Base-by-base conservation (phyloP, 1,140 invertebrate species). In the Elymnias hypermnestra region DNA sequence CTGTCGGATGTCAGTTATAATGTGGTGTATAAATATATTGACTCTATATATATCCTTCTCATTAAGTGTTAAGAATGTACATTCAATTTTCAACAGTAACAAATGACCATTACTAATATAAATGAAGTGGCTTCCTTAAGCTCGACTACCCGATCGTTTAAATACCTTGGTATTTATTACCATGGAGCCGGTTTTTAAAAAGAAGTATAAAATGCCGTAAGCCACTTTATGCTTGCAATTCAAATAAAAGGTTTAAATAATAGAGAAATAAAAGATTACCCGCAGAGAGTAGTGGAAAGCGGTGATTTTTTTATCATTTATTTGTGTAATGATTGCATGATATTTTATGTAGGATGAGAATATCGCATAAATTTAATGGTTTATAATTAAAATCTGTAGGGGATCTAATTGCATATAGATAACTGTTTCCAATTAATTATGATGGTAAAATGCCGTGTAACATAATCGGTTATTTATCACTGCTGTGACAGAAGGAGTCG, bases 381-480 rank as follows among this genome's bases (percentile, higher is more conserved):
- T 47, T 53, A 46, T 67, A 64, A 66, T 72, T 63, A 74, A 68
- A 71, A 46, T 58, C 53, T 53, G 47, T 62, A 52, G 37, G 48
- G 36, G 53, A 49, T 50, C 57, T 77, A 63, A 69, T 58, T 49
- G 57, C 61, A 62, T 60, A 52, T 54, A 66, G 68, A 73, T 79
- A 77, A 57, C 66, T 50, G 57, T 62, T 75, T 66, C 69, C 75
- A 72, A 77, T 83, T 81, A 83, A 82, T 83, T 74, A 77, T 83
- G 63, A 79, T 69, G 55, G 71, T 71, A 73, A 84, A 84, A 81
- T 72, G 68, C 61, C 69, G 66, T 72, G 79, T 81, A 82, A 81
- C 74, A 82, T 70, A 82, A 82, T 82, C 81, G 79, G 77, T 77
- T 81, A 81, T 84, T 84, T 82, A 82, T 84, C 72, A 79, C 63